A percentile compares a stretch with the other conserved stretches of the same genome.
These are phyloP conservation scores for Athripsodes cinereus DNA, from an alignment of 2,888 invertebrate genomes.

Conservation along the genomic window DNA sequence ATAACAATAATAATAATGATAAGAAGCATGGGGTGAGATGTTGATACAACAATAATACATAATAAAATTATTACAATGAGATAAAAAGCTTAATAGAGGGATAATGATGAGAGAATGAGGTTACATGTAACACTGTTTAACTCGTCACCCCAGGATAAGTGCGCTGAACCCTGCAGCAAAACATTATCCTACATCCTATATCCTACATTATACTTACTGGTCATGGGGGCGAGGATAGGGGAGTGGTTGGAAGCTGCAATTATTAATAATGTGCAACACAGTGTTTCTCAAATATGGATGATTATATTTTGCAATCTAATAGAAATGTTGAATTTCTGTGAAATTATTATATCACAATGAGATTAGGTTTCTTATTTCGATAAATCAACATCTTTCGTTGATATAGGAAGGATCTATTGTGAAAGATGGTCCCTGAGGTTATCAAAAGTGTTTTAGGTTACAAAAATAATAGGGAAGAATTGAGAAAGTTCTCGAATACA, in stretches of 20 bases:
- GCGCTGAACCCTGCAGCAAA: not conserved
- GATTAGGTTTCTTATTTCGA: no score
- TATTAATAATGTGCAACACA: not conserved
- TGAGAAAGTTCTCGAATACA: no score
- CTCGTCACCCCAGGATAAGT: not conserved
- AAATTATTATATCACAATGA: no score
- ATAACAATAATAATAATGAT: no score
- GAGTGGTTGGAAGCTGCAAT: slow-evolving; percentile 2
- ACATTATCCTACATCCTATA: not conserved
- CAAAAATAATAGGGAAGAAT: no score
- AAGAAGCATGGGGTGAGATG: no score
- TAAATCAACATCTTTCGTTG: no score
- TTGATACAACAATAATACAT: not conserved
- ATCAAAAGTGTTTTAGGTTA: no score
- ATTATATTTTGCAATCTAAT: no score
- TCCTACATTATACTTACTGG: not conserved
- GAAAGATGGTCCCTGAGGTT: no score
- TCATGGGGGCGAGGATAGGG: not conserved
- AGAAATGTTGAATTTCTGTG: no score
- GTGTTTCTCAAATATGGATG: not conserved
- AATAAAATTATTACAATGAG: not conserved
- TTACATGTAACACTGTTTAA: not conserved
- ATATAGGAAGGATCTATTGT: no score
- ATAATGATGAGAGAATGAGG: not conserved
- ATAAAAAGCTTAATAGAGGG: not conserved